These are phyloP conservation scores for Boleophthalmus pectinirostris DNA, from an alignment of 2,113 vertebrate genomes.

Conservation along the genomic window DNA sequence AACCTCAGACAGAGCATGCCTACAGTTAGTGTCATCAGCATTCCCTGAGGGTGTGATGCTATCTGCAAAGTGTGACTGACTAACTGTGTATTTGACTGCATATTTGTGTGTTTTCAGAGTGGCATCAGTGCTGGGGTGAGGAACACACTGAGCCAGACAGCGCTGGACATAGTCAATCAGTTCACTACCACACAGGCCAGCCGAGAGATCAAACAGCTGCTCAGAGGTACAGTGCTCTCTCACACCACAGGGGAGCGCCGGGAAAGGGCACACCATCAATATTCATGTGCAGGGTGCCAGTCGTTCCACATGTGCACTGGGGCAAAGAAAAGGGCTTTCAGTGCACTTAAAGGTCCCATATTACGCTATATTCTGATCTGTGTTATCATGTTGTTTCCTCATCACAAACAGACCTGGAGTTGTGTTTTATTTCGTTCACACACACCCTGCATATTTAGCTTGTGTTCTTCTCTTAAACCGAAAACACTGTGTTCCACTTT, in stretches of 20 bases:
- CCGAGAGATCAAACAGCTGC: slow-evolving; percentile 97
- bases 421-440: too few species aligned
- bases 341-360: background rate
- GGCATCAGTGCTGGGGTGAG: slow-evolving; percentile 97
- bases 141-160: slow-evolving; percentile 95
- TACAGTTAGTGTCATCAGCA: too few species aligned
- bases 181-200: slow-evolving; percentile 97
- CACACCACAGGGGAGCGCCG: background rate
- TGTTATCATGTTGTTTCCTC: too few species aligned
- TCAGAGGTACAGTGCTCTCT: slow-evolving; percentile 80
- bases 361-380: too few species aligned
- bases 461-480: too few species aligned
- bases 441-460: too few species aligned
- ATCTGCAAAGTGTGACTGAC: background rate
- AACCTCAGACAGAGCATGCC: too few species aligned
- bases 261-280: background rate
- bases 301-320: background rate
- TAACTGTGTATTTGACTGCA: too few species aligned
- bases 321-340: background rate
- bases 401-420: too few species aligned
- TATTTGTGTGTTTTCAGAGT: slow-evolving; percentile 75
- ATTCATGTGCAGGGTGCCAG: background rate
- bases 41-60: too few species aligned
- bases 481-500: too few species aligned
- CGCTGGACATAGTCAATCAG: slow-evolving; percentile 97